These are phyloP conservation scores for Chelmon rostratus DNA, from an alignment of 2,797 vertebrate genomes.

Conservation along the genomic window DNA sequence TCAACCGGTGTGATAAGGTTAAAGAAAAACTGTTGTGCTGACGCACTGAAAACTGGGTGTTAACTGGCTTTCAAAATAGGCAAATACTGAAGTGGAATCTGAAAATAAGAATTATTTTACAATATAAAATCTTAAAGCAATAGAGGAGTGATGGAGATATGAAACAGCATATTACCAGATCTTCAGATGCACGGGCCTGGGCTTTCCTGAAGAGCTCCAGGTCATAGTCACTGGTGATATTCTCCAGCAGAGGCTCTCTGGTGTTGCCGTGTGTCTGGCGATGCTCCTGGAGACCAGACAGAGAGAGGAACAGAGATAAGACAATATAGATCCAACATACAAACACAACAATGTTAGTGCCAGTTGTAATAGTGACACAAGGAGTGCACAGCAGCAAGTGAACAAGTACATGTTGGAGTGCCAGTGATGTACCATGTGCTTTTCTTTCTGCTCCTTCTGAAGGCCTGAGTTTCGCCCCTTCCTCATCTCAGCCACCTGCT, in stretches of 20 bases:
- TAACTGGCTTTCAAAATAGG: not conserved
- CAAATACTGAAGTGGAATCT: not conserved
- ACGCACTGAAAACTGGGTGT: not conserved
- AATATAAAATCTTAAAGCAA: not conserved
- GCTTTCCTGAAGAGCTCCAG: constrained; percentile 98
- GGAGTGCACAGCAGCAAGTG: not conserved
- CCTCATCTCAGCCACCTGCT: constrained; percentile 96
- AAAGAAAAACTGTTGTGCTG: no score
- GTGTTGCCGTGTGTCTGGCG: constrained; percentile 92
- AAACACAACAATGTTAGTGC: not conserved
- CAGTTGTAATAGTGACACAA: not conserved
- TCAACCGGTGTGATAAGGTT: not conserved
- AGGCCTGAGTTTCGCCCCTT: constrained; percentile 95
- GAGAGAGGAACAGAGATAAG: not conserved
- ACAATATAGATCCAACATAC: not conserved
- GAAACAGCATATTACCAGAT: constrained; percentile 88
- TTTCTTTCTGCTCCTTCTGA: constrained; percentile 98
- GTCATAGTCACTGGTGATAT: constrained; percentile 99
- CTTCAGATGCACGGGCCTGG: constrained; percentile 96
- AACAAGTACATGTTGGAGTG: not conserved
- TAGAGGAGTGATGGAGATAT: not conserved
- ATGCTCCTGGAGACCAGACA: constrained; percentile 88
- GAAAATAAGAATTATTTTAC: not conserved
- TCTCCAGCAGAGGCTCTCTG: constrained; percentile 95
- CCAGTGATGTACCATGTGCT: constrained; percentile 90